These are phyloP conservation scores for Brevimyrus niger DNA, from an alignment of 2,113 vertebrate species.

Conservation along the genomic window DNA sequence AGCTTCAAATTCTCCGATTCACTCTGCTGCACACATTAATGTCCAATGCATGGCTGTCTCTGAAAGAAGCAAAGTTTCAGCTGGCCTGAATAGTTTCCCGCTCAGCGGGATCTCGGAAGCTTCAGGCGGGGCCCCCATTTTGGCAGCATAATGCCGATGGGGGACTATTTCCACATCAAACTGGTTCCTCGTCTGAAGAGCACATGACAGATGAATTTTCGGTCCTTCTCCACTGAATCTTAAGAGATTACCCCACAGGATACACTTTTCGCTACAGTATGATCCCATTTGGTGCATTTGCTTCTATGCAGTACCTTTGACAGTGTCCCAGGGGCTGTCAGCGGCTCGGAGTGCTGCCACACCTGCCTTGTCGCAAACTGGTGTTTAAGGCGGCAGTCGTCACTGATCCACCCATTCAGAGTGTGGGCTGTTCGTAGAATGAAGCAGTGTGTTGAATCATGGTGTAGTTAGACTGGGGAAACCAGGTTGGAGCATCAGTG, in stretches of 20 bases:
- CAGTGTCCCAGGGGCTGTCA: not conserved
- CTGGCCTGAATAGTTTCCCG: not conserved
- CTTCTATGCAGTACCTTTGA: not conserved
- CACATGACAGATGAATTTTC: not conserved
- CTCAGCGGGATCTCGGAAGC: conserved; percentile 5
- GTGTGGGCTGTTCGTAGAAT: not conserved
- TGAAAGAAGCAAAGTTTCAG: not conserved
- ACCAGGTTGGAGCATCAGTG: conserved; percentile 57
- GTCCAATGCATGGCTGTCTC: not conserved
- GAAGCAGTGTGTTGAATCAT: conserved; percentile 15
- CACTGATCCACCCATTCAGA: not conserved
- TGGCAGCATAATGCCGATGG: not conserved
- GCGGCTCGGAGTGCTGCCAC: not conserved
- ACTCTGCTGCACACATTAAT: not conserved
- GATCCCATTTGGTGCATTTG: not conserved
- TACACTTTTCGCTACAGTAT: not conserved
- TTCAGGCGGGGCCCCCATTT: not conserved
- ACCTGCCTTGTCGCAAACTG: not conserved
- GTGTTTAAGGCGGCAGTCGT: not conserved
- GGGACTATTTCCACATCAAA: not conserved
- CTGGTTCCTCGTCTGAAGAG: not conserved
- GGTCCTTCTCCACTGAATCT: not conserved
- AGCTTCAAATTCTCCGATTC: not conserved
- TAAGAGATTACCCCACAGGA: not conserved
- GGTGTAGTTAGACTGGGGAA: conserved; percentile 31